Percentiles rank a stretch among this genome's conserved stretches.
These are phyloP conservation scores for Dufourea novaeangliae DNA, from an alignment of 1,140 invertebrate species.

Conservation along the genomic window DNA sequence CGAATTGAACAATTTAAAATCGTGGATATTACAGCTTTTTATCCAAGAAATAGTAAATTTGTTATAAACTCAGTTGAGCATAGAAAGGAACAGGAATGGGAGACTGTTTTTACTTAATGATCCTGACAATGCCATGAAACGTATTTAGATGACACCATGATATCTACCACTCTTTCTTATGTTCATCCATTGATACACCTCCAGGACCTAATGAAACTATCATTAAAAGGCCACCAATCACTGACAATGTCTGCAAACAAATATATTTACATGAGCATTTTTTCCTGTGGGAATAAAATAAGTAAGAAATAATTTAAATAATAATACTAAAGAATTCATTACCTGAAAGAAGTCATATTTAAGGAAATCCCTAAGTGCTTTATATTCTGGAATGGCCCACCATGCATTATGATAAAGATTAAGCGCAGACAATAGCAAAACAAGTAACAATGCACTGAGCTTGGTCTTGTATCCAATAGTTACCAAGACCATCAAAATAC, in stretches of 20 bases:
- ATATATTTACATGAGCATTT: background rate
- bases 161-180: slow-evolving; percentile 98
- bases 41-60: slow-evolving; percentile 24
- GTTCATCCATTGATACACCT: slow-evolving; percentile 99
- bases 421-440: slow-evolving; percentile 92
- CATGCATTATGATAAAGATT: slow-evolving; percentile 99
- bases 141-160: slow-evolving; percentile 13
- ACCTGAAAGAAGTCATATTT: slow-evolving; percentile 99
- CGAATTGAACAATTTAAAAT: slow-evolving; percentile 26
- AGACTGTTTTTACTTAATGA: slow-evolving; percentile 51
- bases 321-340: slow-evolving; percentile 54
- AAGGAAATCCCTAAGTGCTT: slow-evolving; percentile 98
- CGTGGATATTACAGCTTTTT: slow-evolving; percentile 17
- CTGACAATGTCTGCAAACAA: slow-evolving; percentile 93
- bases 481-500: slow-evolving; percentile 96
- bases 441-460: slow-evolving; percentile 96
- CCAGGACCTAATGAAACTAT: slow-evolving; percentile 99
- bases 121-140: slow-evolving; percentile 51
- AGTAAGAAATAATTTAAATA: slow-evolving; percentile 9
- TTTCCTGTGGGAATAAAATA: background rate
- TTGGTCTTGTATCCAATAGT: slow-evolving; percentile 99
- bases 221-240: slow-evolving; percentile 99
- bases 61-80: slow-evolving; percentile 49
- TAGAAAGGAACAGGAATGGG: slow-evolving; percentile 59
- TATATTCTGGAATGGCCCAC: slow-evolving; percentile 97